Evolutionary conservation across 1,140 invertebrate genomes (phyloP), one percentile per base, ranked within the genome.

Genomic region (Zophobas atratus): DNA sequence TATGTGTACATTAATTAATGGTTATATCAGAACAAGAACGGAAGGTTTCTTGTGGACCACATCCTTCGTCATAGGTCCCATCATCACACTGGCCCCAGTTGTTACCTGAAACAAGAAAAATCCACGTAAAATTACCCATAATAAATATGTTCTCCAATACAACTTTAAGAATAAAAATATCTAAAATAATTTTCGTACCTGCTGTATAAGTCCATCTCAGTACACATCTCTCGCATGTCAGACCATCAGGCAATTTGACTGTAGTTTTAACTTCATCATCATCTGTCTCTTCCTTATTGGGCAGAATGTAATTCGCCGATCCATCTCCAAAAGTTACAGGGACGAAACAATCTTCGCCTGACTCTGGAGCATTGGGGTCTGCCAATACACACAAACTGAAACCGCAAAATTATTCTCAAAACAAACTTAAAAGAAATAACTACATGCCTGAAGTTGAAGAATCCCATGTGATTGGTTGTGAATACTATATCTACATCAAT

Each of bases 31-130:
- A 92, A 82, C 95, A 97, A 0, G 93, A 92, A 20, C 95, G 89
- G 83, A 96, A 97, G 81, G 95, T 93, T 84, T 96, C 94, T 85
- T 96, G 94, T 0, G 91, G 91, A 0, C 94, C 95, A 84, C 94
- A 96, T 1, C 94, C 94, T 1, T 94, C 90, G 0, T 89, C 90
- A 38, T 90, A 91, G 71, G 89, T 89, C 1, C 92, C 92, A 82
- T 94, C 93, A 20, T 20, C 20, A 20, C 20, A 94, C 0, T 87
- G 89, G 0, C 92, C 92, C 92, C 93, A 94, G 83, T 92, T 93
- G 81, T 94, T 93, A 1, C 92, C 94, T 85, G 78, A 70, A 46
- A 46, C 79, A 74, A 36, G 55, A 83, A 92, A 90, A 0, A 84
- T 46, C 3, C 6, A 4, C 43, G 6, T 46, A 3, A 4, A 46